Base-by-base conservation (phyloP, 2,113 vertebrate genomes). In the Stigmatopora argus region DNA sequence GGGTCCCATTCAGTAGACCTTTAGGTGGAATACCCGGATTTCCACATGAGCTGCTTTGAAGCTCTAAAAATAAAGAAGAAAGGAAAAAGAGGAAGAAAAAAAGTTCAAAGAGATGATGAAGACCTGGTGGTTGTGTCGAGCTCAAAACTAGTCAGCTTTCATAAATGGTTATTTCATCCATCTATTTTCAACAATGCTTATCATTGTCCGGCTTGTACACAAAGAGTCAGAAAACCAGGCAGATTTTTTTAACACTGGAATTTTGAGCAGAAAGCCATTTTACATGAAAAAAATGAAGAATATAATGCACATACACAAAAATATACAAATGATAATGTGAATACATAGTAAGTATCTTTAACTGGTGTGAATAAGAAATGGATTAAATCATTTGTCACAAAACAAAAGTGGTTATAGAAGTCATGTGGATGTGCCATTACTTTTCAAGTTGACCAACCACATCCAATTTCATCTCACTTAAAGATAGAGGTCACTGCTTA, bases 21-120 rank as follows among this genome's bases (percentile, higher is more conserved):
- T 98, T 98, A 35, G 92, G 80, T n/a, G 97, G 95, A 83, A 96
- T 89, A 4, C 96, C 96, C 1, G 97, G 97, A 70, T 96, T 96
- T 47, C 97, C 97, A 89, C 97, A 99, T 0, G 96, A 94, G 72
- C 94, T 95, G 85, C 95, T 98, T 14, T 93, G 93, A 31, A 99
- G 79, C 51, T 96, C 97, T 99, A 71, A 73, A 66, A 76, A 7
- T 51, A 69, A 41, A 71, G 7, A 12, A 51, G 19, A 23, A 19
- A 15, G 12, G 15, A 14, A 31, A 61, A 5, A 19, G 11, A 14
- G 49, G n/a, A 2, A 51, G n/a, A 19, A 10, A 56, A 31, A 56
- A 13, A 6, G 52, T 26, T 2, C 3, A 55, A 31, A 12, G 2
- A 3, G 51, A 12, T 11, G 19, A 21, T 12, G 3, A 52, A 52